Evolutionary conservation across 2,797 vertebrate species (phyloP), one percentile per base, ranked within the genome.

Genomic region (Macropus fuliginosus): DNA sequence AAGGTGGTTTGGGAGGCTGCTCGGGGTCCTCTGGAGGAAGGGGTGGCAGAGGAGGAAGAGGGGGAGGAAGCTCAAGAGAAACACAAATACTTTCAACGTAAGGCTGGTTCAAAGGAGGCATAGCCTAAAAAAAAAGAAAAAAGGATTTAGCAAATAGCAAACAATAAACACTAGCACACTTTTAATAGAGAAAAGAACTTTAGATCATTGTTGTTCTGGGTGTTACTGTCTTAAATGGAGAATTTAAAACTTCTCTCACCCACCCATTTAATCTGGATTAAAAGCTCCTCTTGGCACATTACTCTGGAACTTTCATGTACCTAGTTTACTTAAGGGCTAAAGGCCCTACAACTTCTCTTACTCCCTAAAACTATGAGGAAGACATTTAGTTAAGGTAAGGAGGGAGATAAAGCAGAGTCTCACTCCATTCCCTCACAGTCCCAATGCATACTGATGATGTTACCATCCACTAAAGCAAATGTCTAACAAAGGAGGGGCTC

Each of bases 1-100:
- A 99, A 0, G 99, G 99, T 56, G 99, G 99, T 93, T 99, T 99
- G 16, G 99, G 99, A 14, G 99, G 99, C 34, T 99, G 99, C 74
- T 99, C 99, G 5, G 98, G 98, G n/a, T 99, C 99, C 52, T 99
- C 99, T 0, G 99, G 99, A 2, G 99, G 99, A 12, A 99, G 99
- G 28, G 99, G 99, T 24, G 99, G 99, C 27, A 99, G 99, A 18
- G 99, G 99, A 0, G 99, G 99, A 62, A 98, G 98, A 95, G 97
- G 98, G 97, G 98, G 98, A 34, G 99, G 98, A 0, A 98, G 96
- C 5, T 98, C 98, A 31, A 98, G 97, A 95, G 98, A 98, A 96
- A 98, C 57, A 92, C 98, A 98, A 97, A 98, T 95, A 57, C 97
- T 94, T 57, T 99, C 98, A 94, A 98, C 97, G 90, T 99, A 99